phyloP scores from a whole-genome alignment of 1,140 invertebrate species.

The Drosophila sechellia region DNA sequence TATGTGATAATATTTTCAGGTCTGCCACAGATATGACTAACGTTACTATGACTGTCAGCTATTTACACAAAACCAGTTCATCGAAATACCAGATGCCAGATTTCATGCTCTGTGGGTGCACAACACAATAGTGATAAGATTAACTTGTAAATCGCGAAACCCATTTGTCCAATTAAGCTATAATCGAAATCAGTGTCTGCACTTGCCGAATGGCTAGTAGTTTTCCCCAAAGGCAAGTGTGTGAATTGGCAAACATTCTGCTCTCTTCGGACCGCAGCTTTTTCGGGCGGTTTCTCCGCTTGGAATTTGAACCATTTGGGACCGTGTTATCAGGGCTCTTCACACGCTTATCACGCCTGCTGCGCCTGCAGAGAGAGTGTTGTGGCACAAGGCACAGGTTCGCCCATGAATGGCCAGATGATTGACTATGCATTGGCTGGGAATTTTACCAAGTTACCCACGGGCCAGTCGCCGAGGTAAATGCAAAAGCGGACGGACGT shows the following conservation, averaged over 20 bases:
- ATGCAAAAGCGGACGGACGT: conserved; percentile 35
- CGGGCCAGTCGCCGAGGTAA: conserved; percentile 2
- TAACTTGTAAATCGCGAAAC: background rate
- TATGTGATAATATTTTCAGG: background rate
- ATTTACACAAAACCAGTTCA: conserved; percentile 2
- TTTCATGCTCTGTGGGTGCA: conserved; percentile 1
- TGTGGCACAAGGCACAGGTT: conserved; percentile 8
- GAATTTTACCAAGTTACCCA: conserved; percentile 32
- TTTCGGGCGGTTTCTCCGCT: conserved; percentile 17
- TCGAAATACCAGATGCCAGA: conserved; percentile 11
- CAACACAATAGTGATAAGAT: conserved; percentile 16
- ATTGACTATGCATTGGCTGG: conserved; percentile 33
- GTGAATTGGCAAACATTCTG: background rate
- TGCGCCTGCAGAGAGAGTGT: conserved; percentile 26
- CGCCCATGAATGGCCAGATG: conserved; percentile 15
- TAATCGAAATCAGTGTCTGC: conserved; percentile 20
- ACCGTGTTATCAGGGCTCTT: conserved; percentile 29
- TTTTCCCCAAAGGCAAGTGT: background rate
- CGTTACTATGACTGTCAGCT: conserved; percentile 13
- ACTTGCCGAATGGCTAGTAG: conserved; percentile 6
- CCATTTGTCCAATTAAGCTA: background rate
- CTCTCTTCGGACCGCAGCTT: conserved; percentile 9
- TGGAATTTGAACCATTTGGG: conserved; percentile 31
- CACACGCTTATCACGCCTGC: conserved; percentile 22
- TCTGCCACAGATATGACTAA: background rate